phyloP scores from a whole-genome alignment of 2,797 vertebrate species.

The Microctenopoma steveboyesi region DNA sequence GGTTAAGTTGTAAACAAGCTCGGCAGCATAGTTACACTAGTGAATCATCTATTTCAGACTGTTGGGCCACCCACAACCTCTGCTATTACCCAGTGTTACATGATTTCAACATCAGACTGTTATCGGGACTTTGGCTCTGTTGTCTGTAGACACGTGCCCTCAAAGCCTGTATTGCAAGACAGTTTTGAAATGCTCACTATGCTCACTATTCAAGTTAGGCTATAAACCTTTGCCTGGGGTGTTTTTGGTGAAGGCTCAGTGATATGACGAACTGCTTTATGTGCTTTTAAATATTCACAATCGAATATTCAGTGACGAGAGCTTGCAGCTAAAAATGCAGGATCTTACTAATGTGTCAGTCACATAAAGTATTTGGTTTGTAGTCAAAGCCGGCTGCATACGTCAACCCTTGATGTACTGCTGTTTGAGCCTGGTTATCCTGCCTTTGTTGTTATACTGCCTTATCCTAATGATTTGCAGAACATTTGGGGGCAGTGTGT shows the following conservation, averaged over 20 bases:
- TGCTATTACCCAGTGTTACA: conserved; percentile 7
- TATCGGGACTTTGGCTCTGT: conserved; percentile 18
- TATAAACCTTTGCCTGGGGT: not conserved
- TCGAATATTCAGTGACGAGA: not conserved
- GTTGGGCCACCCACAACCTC: not conserved
- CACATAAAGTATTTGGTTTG: too few relatives aligned
- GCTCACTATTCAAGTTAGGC: not conserved
- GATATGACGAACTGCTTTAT: not conserved
- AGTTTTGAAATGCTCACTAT: not conserved
- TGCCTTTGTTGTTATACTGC: not conserved
- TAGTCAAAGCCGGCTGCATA: not conserved
- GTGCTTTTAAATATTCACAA: not conserved
- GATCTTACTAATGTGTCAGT: not conserved
- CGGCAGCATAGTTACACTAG: not conserved
- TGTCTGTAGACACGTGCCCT: not conserved
- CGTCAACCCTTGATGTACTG: not conserved
- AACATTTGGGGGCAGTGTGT: conserved; percentile 15
- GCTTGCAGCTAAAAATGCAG: not conserved
- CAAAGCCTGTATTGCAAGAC: not conserved
- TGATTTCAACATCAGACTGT: not conserved
- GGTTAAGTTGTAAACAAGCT: not conserved
- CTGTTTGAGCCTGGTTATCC: not conserved
- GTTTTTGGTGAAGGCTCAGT: not conserved
- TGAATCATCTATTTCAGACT: not conserved
- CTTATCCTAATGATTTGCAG: not conserved